Base-by-base conservation (phyloP, 2,888 invertebrate genomes). In the Glaucopsyche alexis region DNA sequence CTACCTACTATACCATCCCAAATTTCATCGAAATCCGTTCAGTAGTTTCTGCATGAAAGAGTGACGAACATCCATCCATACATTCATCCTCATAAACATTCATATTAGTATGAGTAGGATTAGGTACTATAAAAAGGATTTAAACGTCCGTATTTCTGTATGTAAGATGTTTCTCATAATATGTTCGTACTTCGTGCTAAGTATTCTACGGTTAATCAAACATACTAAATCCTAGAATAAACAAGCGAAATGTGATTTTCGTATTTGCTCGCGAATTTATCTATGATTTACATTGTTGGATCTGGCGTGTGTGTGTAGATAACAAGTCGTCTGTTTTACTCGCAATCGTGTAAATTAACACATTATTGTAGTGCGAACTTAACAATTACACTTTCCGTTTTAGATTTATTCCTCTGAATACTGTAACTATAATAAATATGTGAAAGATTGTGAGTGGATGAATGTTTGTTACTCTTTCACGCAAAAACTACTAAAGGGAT, bases 251-350 rank as follows among this genome's bases (percentile, higher is more conserved):
- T 40, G 38, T 14, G n/a, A 42, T 66, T 66, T 66, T 66, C 8
- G 66, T 69, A 19, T 69, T 69, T 69, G 69, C 29, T 49, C 29
- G 69, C 38, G 29, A 69, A 67, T 29, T 47, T 47, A 67, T 67
- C 67, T 67, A 45, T 6, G 19, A 69, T 49, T 19, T 69, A 69
- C 69, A 69, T 47, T 69, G 69, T 47, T 3, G 16, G 64, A 69
- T 69, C 69, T 69, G 69, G 69, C 7, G 69, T 38, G 67, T 67
- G 69, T 19, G 13, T n/a, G 66, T n/a, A 16, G 69, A 69, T 69
- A 69, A 69, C 69, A 29, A 29, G 14, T 42, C 13, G 67, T 69
- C 49, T 69, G 69, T 45, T 67, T 47, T 29, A 29, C 47, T 49
- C n/a, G 29, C 60, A 29, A 19, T 19, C 19, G 38, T 45, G 60